Evolutionary conservation across 2,888 invertebrate genomes (phyloP), one percentile per base, ranked within the genome.

Genomic region (Lithosia quadra): DNA sequence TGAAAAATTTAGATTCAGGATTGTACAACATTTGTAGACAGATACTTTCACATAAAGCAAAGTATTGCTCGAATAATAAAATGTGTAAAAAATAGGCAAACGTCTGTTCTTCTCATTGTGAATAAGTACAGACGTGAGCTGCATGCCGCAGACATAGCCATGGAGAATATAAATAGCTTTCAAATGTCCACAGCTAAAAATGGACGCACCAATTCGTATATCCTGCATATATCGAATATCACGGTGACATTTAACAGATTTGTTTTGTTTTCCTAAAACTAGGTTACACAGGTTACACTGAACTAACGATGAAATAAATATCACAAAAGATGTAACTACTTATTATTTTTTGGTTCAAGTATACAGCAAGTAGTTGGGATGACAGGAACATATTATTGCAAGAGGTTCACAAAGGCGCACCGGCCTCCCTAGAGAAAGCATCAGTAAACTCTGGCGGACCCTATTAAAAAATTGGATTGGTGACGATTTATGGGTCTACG

Each of bases 201-300:
- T 39, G 39, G 59, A 39, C 56, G n/a, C 15, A 60, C 43, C 33
- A 55, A 28, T 56, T 36, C 9, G 21, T 59, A 63, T 63, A 63
- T 49, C 34, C 39, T 57, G 56, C 8, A 36, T 64, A 59, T 68
- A 67, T 71, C 43, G 49, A 39, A 67, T 67, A 58, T 61, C 60
- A 55, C 34, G 58, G 62, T 61, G 74, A 72, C 63, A 59, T 68
- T 63, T 63, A 49, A 49, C n/a, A 49, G 58, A 36, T 63, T 34
- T 36, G 18, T 53, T 58, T 21, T 22, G 8, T 13, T 57, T 28
- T 24, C 24, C 15, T 56, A 7, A 7, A 56, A 18, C 43, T 43
- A 15, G 39, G 15, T 39, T 13, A 39, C 13, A n/a, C n/a, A n/a
- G n/a, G n/a, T n/a, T n/a, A n/a, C n/a, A 28, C 28, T 28, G 5